These are phyloP conservation scores for Trematomus bernacchii DNA, from an alignment of 2,797 vertebrate genomes.

Conservation along the genomic window DNA sequence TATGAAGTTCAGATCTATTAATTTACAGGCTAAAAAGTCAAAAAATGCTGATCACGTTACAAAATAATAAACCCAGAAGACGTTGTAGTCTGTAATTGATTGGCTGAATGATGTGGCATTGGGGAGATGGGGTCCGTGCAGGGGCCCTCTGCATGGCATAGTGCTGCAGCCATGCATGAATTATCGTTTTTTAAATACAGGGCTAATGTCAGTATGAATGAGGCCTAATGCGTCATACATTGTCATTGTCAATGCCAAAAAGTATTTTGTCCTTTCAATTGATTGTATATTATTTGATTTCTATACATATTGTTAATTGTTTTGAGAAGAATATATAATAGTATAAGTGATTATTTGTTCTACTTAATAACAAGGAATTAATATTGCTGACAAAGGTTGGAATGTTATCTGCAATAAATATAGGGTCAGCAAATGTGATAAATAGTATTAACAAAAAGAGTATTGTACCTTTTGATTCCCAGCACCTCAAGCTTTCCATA, in stretches of 20 bases:
- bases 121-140: background rate
- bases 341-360: background rate
- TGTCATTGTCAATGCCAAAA: background rate
- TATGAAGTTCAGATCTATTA: background rate
- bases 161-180: background rate
- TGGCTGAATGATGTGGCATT: background rate
- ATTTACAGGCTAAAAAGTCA: background rate
- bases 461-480: background rate
- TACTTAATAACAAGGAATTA: background rate
- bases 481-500: conserved; percentile 1
- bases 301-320: conserved; percentile 4
- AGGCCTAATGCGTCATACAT: background rate
- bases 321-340: conserved; percentile 18
- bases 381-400: conserved; percentile 8
- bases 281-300: conserved; percentile 5
- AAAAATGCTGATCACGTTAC: background rate
- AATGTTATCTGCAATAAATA: conserved; percentile 2
- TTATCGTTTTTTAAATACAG: background rate
- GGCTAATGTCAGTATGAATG: background rate
- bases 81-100: background rate
- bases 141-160: too few relatives aligned
- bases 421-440: background rate
- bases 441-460: background rate
- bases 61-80: background rate
- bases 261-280: background rate